Evolutionary conservation across 1,140 invertebrate genomes (phyloP).

Genomic region (Chrysopa pallens): DNA sequence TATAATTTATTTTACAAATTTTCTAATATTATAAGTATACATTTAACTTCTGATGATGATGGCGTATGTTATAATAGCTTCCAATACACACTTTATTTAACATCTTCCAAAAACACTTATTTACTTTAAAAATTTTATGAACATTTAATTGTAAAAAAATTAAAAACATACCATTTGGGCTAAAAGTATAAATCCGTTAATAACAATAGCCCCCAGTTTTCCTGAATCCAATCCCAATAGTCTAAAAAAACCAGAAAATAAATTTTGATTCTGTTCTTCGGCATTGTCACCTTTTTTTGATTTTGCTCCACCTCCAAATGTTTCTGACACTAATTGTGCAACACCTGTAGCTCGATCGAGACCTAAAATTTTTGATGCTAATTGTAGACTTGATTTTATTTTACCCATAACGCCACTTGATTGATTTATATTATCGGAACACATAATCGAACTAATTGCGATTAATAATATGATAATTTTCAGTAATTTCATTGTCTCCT

Average conservation of each 20-base stretch:
- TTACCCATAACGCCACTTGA: conserved; percentile 31
- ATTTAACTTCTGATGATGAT: too few species aligned
- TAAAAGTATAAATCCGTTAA: conserved; percentile 66
- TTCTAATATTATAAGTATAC: too few species aligned
- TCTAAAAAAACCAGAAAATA: conserved; percentile 44
- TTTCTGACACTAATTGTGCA: conserved; percentile 27
- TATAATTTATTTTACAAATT: too few species aligned
- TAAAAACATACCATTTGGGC: conserved; percentile 51
- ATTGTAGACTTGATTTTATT: conserved; percentile 38
- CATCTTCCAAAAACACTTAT: too few species aligned
- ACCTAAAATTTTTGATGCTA: conserved; percentile 38
- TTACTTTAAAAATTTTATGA: too few species aligned
- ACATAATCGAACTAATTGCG: background rate
- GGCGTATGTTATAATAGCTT: too few species aligned
- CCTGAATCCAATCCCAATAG: conserved; percentile 53
- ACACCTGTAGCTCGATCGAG: conserved; percentile 27
- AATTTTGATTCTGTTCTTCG: conserved; percentile 14
- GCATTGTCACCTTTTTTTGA: conserved; percentile 7
- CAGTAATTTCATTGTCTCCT: too few species aligned
- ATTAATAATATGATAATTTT: too few species aligned
- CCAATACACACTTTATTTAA: too few species aligned
- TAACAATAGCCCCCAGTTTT: conserved; percentile 55
- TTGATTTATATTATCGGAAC: conserved; percentile 1
- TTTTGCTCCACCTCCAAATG: conserved; percentile 18
- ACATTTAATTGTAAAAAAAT: too few species aligned